phyloP scores from a whole-genome alignment of 2,888 invertebrate genomes.

The Hedya salicella region DNA sequence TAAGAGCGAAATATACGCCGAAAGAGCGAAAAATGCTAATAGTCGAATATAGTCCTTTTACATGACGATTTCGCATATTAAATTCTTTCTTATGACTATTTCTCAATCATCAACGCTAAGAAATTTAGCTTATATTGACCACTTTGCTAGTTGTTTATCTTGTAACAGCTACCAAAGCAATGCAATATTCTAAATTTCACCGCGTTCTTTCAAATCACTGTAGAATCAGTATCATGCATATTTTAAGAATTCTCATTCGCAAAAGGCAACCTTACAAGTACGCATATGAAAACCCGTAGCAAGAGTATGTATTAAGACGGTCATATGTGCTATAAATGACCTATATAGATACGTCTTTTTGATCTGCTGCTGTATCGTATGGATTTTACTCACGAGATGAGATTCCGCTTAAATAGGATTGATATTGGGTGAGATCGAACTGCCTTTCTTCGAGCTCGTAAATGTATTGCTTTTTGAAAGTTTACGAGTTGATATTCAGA shows the following conservation, averaged over 20 bases:
- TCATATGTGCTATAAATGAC: background rate
- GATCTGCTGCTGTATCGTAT: background rate
- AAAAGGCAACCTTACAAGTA: background rate
- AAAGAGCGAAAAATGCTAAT: too few relatives aligned
- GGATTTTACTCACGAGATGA: background rate
- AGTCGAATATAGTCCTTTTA: too few relatives aligned
- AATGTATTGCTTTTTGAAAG: background rate
- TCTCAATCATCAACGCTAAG: too few relatives aligned
- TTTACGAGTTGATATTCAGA: background rate
- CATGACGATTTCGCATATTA: too few relatives aligned
- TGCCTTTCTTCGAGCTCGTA: background rate
- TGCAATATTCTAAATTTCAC: too few relatives aligned
- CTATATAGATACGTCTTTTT: background rate
- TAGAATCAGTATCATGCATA: background rate
- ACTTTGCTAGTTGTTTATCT: too few relatives aligned
- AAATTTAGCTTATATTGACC: too few relatives aligned
- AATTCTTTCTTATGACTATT: too few relatives aligned
- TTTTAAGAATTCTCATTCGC: background rate
- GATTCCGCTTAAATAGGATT: slow-evolving; percentile 16
- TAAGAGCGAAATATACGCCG: too few relatives aligned
- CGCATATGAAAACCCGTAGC: background rate
- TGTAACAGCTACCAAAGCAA: too few relatives aligned
- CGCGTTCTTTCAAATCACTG: too few relatives aligned
- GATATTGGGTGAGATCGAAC: slow-evolving; percentile 13
- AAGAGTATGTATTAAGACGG: background rate